These are phyloP conservation scores for Himantopus leucocephalus DNA, from an alignment of 2,113 vertebrate species.

Conservation along the genomic window DNA sequence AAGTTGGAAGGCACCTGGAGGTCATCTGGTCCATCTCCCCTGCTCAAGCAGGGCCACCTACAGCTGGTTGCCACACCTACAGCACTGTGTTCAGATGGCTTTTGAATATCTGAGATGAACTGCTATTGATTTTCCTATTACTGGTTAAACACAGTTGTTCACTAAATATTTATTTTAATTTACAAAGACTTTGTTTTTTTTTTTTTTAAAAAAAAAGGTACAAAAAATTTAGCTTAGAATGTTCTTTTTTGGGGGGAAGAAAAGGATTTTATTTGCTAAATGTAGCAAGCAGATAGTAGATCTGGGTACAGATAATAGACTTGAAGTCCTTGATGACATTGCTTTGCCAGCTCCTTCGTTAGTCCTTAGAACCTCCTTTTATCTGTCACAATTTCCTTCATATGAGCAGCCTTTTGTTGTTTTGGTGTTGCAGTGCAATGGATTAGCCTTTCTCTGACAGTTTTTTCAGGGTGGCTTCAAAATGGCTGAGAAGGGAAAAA, in stretches of 20 bases:
- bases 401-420: not conserved
- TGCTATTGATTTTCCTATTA: not conserved
- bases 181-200: not conserved
- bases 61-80: not conserved
- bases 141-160: not conserved
- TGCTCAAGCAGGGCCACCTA: not conserved
- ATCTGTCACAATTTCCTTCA: not conserved
- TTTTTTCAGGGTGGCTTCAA: not conserved
- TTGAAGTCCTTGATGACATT: not conserved
- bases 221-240: not conserved
- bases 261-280: not conserved
- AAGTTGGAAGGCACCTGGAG: not conserved
- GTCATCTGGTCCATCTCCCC: not conserved
- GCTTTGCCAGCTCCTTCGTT: not conserved
- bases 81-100: not conserved
- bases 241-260: fast-evolving
- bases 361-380: not conserved
- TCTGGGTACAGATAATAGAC: not conserved
- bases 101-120: not conserved
- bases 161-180: not conserved
- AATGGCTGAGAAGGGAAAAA: not conserved
- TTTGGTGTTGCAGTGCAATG: not conserved
- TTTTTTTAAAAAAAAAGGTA: not conserved
- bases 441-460: not conserved
- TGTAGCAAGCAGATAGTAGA: not conserved